Evolutionary conservation across 2,888 invertebrate species (phyloP).

Genomic region (Brachyptera risi): DNA sequence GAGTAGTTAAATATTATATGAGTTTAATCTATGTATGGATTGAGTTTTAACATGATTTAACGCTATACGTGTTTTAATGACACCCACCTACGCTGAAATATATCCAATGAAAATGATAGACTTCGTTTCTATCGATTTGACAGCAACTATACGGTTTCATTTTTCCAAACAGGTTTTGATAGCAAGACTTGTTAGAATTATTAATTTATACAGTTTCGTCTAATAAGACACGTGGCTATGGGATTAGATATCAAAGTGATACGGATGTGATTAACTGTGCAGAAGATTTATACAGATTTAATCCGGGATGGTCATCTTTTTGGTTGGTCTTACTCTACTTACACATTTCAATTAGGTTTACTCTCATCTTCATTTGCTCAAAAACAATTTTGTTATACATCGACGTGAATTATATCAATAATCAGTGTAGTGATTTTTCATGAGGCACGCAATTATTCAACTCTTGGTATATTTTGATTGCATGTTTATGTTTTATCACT

Average conservation of each 20-base stretch:
- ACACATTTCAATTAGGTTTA: too few species aligned
- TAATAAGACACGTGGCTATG: conserved; percentile 11
- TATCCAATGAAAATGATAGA: background rate
- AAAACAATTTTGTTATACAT: too few species aligned
- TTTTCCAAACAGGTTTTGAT: conserved; percentile 10
- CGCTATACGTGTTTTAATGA: conserved; percentile 14
- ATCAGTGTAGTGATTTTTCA: too few species aligned
- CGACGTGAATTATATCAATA: too few species aligned
- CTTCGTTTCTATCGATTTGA: conserved; percentile 1
- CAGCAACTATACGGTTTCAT: too few species aligned
- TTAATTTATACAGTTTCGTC: conserved; percentile 9
- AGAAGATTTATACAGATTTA: too few species aligned
- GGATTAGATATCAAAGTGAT: conserved; percentile 12
- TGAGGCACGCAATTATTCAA: too few species aligned
- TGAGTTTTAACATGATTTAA: conserved; percentile 15
- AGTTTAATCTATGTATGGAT: background rate
- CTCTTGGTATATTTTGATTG: too few species aligned
- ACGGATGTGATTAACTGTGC: background rate
- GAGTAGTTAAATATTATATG: background rate
- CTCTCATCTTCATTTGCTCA: too few species aligned
- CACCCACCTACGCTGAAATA: conserved; percentile 11
- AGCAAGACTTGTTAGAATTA: conserved; percentile 11
- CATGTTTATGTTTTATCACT: too few species aligned
- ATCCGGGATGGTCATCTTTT: too few species aligned
- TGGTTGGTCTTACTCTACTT: too few species aligned